These are phyloP conservation scores for Mesitornis unicolor DNA, from an alignment of 2,113 vertebrate species.

Conservation along the genomic window DNA sequence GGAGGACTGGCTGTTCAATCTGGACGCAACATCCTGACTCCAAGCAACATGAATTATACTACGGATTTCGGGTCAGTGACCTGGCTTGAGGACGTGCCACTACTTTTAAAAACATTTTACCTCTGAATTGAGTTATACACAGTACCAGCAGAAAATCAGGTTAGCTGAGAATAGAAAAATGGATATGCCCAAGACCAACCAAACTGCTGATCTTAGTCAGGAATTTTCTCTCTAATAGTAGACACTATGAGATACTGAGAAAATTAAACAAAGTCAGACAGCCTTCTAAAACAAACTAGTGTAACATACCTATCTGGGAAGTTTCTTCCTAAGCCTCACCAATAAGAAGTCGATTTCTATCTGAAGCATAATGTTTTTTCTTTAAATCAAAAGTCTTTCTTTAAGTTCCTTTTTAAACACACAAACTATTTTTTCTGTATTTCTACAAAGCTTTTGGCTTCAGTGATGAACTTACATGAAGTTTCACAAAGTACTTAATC, in stretches of 20 bases:
- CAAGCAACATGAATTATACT: neutral
- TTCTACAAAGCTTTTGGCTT: neutral
- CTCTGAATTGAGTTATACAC: neutral
- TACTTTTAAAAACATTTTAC: neutral
- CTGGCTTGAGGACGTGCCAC: rapidly evolving
- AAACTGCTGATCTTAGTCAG: neutral
- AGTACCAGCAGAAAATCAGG: neutral
- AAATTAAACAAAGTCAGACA: neutral
- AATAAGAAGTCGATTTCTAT: neutral
- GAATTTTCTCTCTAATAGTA: neutral
- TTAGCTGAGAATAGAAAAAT: neutral
- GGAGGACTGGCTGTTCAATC: neutral
- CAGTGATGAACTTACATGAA: neutral
- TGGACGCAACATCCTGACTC: neutral
- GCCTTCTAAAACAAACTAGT: neutral
- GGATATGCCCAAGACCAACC: neutral
- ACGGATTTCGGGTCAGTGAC: neutral
- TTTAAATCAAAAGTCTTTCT: neutral
- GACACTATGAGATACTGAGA: neutral
- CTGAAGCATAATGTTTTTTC: neutral
- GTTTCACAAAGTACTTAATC: neutral
- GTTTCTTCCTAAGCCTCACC: neutral
- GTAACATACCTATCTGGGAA: neutral
- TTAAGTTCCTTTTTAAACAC: neutral
- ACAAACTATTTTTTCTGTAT: neutral